These are phyloP conservation scores for Drosophila grimshawi DNA, from an alignment of 1,140 invertebrate species.

Conservation along the genomic window DNA sequence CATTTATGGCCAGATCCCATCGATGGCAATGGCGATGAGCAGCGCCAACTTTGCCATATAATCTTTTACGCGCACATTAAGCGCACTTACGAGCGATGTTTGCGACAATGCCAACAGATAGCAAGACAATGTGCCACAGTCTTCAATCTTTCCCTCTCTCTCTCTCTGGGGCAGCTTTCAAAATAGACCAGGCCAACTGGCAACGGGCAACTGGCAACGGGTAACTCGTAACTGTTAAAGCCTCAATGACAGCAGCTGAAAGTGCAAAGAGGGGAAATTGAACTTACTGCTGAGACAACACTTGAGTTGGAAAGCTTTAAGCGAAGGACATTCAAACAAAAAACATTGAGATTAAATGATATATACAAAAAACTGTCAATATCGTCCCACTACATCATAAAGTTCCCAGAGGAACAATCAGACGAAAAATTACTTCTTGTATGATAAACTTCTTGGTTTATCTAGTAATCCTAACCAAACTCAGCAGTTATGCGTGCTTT, in stretches of 20 bases:
- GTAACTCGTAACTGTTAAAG: slow-evolving; percentile 5
- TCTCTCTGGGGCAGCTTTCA: too few relatives aligned
- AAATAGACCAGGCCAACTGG: slow-evolving; percentile 9
- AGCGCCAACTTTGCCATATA: slow-evolving; percentile 73
- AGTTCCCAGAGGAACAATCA: too few relatives aligned
- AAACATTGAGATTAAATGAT: too few relatives aligned
- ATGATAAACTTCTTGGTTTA: too few relatives aligned
- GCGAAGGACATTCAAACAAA: too few relatives aligned
- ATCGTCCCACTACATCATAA: too few relatives aligned
- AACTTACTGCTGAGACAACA: background rate
- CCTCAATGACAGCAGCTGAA: slow-evolving; percentile 45
- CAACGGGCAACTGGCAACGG: slow-evolving; percentile 1
- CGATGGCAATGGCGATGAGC: slow-evolving; percentile 40
- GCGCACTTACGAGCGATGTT: slow-evolving; percentile 63
- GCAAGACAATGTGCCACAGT: slow-evolving; percentile 32
- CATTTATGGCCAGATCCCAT: slow-evolving; percentile 30
- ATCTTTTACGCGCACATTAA: slow-evolving; percentile 77
- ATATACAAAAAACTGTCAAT: too few relatives aligned
- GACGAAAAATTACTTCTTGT: too few relatives aligned
- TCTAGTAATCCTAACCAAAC: too few relatives aligned
- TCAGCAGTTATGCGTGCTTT: too few relatives aligned
- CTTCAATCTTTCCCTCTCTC: background rate
- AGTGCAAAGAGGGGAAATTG: slow-evolving; percentile 15
- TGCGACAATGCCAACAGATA: slow-evolving; percentile 40
- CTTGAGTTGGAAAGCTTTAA: background rate